Base-by-base conservation (phyloP, 2,888 invertebrate species). In the Cosmorhoe ocellata region DNA sequence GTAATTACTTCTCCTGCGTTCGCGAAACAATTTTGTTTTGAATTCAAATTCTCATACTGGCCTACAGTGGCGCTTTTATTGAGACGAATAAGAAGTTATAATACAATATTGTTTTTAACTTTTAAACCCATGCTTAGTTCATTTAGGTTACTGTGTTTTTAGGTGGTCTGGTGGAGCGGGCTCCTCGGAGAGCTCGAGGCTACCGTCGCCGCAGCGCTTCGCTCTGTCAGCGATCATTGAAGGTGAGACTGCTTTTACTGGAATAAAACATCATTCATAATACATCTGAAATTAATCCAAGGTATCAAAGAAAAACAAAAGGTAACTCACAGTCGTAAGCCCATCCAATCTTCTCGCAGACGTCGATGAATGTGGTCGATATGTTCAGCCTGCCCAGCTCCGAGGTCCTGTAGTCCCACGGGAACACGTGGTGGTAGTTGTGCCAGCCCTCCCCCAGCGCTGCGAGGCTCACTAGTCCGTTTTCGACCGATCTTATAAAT, bases 401-500 rank as follows among this genome's bases (percentile, higher is more conserved):
- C 56, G 91, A 94, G 62, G 93, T 93, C 73, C 91, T 91, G 81
- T 92, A 94, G 73, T 92, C 93, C 93, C 92, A 94, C 34, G 95
- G 95, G 70, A 94, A 94, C 9, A 94, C 95, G 74, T 96, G 95
- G 71, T 96, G 95, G 72, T 94, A 96, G 79, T 96, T 96, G 79
- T 96, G 96, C 95, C 95, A 96, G 10, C 95, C 96, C 71, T 96
- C 96, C 0, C 96, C 96, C 10, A 95, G 76, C 0, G 95, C 94
- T 5, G 94, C 93, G 33, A 95, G 81, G n/a, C 95, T 94, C 0
- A 96, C 95, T 3, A 92, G 83, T 4, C 93, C 75, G 67, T 93
- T 95, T 69, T 96, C 95, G 3, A 93, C 94, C 0, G 96, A 92
- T 33, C 93, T 94, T 27, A 96, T 94, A 54, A 92, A 91, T 69